phyloP scores from a whole-genome alignment of 2,888 invertebrate species.

The Leucoptera coffeella region DNA sequence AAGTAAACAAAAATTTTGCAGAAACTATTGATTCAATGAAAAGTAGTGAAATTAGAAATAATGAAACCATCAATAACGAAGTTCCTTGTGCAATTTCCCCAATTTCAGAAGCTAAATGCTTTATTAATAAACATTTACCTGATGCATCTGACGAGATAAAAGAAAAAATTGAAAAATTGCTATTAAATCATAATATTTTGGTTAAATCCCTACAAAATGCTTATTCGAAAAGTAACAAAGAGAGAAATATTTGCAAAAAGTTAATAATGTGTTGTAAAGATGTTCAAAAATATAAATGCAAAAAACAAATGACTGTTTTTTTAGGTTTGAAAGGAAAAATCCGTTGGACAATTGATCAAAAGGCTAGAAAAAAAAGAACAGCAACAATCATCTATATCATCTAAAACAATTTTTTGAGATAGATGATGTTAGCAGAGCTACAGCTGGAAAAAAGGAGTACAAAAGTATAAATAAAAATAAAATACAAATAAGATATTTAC shows the following conservation, averaged over 20 bases:
- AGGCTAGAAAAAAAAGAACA: slow-evolving; percentile 1
- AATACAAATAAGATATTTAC: too few relatives aligned
- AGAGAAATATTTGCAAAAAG: slow-evolving; percentile 1
- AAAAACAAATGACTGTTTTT: slow-evolving; percentile 1
- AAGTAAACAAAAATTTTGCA: slow-evolving; percentile 1
- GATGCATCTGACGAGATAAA: slow-evolving; percentile 1
- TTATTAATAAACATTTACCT: slow-evolving; percentile 1
- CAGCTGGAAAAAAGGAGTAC: slow-evolving; percentile 1
- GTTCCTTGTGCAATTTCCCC: too few relatives aligned
- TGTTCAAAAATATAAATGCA: slow-evolving; percentile 1
- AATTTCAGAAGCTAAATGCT: slow-evolving; percentile 1
- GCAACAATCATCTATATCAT: background rate
- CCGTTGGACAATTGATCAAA: slow-evolving; percentile 1
- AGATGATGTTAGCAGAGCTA: slow-evolving; percentile 2
- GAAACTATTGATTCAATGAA: slow-evolving; percentile 1
- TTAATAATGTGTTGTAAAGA: background rate
- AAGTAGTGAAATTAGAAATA: too few relatives aligned
- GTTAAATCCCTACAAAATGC: slow-evolving; percentile 1
- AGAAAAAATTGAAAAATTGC: slow-evolving; percentile 1
- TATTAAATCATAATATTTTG: slow-evolving; percentile 1
- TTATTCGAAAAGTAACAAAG: slow-evolving; percentile 1
- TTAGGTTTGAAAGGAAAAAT: slow-evolving; percentile 3
- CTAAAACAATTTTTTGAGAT: slow-evolving; percentile 1
- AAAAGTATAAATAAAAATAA: too few relatives aligned
- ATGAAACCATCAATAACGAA: too few relatives aligned